Evolutionary conservation across 2,888 invertebrate genomes (phyloP).

Genomic region (Pinctada fucata): DNA sequence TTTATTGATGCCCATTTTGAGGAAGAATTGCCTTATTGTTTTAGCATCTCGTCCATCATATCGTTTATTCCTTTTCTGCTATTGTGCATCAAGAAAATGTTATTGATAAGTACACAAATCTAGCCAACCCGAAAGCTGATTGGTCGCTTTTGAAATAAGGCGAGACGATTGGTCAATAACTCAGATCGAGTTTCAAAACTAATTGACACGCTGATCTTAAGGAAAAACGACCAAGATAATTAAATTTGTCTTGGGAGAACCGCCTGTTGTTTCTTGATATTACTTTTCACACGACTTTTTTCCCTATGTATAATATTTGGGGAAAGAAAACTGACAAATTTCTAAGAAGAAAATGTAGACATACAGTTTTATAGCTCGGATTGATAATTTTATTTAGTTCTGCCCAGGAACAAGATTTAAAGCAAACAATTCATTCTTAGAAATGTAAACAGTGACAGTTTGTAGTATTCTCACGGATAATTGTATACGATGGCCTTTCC

Average conservation of each 20-base stretch:
- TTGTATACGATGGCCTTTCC: too few species aligned
- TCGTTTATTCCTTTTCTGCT: neutral
- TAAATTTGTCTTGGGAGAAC: neutral
- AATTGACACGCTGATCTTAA: constrained; percentile 1
- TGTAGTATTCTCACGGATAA: neutral
- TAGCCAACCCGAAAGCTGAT: neutral
- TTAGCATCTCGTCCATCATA: neutral
- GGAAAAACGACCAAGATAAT: constrained; percentile 4
- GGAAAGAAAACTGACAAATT: neutral
- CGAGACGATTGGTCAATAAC: neutral
- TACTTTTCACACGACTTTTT: neutral
- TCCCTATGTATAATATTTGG: neutral
- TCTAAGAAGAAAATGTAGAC: neutral
- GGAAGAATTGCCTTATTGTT: neutral
- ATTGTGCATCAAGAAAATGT: constrained; percentile 1
- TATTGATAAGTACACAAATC: constrained; percentile 2
- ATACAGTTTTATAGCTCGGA: neutral
- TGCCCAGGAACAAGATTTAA: neutral
- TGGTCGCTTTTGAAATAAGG: neutral
- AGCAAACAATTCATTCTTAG: neutral
- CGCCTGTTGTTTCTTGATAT: neutral
- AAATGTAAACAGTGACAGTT: neutral
- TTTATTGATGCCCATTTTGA: neutral
- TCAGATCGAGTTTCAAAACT: constrained; percentile 1
- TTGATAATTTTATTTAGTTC: neutral